phyloP scores from a whole-genome alignment of 2,888 invertebrate species.

The Andricus quercusramuli region DNA sequence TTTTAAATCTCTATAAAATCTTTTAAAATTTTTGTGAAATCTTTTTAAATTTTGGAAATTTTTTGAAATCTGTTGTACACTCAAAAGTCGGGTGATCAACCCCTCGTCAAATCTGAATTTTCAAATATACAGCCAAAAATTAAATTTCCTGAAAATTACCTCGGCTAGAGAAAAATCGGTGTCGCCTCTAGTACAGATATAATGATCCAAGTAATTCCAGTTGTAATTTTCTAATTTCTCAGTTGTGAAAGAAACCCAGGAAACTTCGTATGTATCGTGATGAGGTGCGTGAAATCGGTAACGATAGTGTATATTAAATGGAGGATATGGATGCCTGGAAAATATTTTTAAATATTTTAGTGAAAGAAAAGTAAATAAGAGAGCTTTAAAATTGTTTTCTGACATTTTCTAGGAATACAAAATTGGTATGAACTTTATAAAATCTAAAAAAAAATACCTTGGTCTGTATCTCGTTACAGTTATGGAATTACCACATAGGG shows the following conservation, averaged over 20 bases:
- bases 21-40: too few relatives aligned
- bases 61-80: too few relatives aligned
- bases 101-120: too few relatives aligned
- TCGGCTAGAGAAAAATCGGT: constrained; percentile 93
- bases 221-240: constrained; percentile 97
- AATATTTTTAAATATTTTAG: constrained; percentile 38
- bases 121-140: too few relatives aligned
- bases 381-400: too few relatives aligned
- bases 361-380: background rate
- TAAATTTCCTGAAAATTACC: constrained; percentile 79
- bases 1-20: too few relatives aligned
- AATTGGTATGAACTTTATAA: too few relatives aligned
- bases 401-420: too few relatives aligned
- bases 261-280: constrained; percentile 95
- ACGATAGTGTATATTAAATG: constrained; percentile 93
- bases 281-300: constrained; percentile 96
- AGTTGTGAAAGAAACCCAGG: constrained; percentile 95
- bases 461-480: constrained; percentile 96
- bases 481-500: constrained; percentile 92
- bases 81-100: too few relatives aligned
- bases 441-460: constrained; percentile 81
- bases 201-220: constrained; percentile 99
- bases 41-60: too few relatives aligned
- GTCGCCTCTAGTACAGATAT: constrained; percentile 96
- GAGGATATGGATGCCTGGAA: constrained; percentile 94